Evolutionary conservation across 64 coral and sea anemone genomes (phyloP), one percentile per base, ranked within the genome.

Genomic region (Porites australiensis): DNA sequence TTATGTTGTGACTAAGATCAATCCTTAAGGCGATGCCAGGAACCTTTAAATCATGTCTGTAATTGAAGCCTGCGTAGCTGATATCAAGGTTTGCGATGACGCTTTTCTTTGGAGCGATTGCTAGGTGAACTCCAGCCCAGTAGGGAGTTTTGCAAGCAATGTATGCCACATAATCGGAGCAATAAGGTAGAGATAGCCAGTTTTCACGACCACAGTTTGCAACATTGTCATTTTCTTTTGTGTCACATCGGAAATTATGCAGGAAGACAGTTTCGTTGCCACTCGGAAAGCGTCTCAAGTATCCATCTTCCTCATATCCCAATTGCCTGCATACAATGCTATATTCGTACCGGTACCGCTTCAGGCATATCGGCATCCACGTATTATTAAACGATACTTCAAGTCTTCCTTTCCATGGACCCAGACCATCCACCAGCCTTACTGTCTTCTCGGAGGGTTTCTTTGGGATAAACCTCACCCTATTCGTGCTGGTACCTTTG

Each of bases 331-430:
- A 96, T 72, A 93, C 44, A 45, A 89, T 75, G 37, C 4, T 77
- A 6, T 59, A 53, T 77, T 90, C 95, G 6, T 74, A 50, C 8
- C 20, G 4, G 52, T 78, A 89, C 19, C 64, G 46, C 18, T 50
- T 37, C 3, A 74, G 19, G 48, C 95, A 96, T 8, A 93, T 12
- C 54, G 87, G 51, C 50, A 89, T 77, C 95, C 95, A 96, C 8
- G 79, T 81, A n/a, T 80, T 69, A 23, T 93, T 96, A 12, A 86
- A 15, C 8, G 54, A 84, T 13, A 96, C 55, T 72, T 96, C 95
- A 19, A 96, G 50, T 15, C 10, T 69, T 19, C 95, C 95, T 61
- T 90, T 91, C 95, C 95, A 96, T 69, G 90, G 91, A 8, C 84
- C 86, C 19, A 60, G 58, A 64, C 95, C 87, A 6, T 87, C 79